Percentiles rank a stretch among this genome's conserved stretches.
Conservation (phyloP, 2,113 vertebrate species). For the Abramis brama region DNA sequence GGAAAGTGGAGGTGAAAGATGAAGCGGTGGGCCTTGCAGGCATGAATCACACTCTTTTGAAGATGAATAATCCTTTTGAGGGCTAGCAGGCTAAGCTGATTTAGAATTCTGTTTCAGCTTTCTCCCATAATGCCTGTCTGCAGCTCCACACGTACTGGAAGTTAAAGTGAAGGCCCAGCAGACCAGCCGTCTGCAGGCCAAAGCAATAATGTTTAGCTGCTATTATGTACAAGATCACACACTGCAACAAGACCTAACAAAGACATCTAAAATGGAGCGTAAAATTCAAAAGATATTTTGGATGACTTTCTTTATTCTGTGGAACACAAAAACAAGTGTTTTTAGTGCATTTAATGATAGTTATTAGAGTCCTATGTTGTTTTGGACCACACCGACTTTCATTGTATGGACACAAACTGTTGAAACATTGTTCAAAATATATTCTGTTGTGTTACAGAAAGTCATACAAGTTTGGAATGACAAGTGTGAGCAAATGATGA, state of each 20-base stretch:
- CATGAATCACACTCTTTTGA: slow-evolving; percentile 89
- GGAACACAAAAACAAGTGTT: too few relatives aligned
- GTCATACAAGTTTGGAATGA: too few relatives aligned
- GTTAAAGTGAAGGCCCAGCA: slow-evolving; percentile 72
- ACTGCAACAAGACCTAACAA: not conserved
- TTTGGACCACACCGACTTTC: too few relatives aligned
- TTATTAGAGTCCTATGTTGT: too few relatives aligned
- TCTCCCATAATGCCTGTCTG: slow-evolving; percentile 86
- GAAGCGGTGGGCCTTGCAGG: slow-evolving; percentile 84
- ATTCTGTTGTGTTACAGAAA: too few relatives aligned
- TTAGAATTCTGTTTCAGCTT: slow-evolving; percentile 92
- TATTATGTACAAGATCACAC: slow-evolving; percentile 13
- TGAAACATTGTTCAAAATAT: too few relatives aligned
- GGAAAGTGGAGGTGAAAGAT: slow-evolving; percentile 88
- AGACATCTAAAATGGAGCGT: not conserved
- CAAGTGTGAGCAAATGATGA: too few relatives aligned
- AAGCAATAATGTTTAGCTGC: not conserved
- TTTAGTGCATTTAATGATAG: too few relatives aligned
- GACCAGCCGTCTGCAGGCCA: slow-evolving; percentile 78
- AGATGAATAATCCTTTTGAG: slow-evolving; percentile 93
- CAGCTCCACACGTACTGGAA: slow-evolving; percentile 87
- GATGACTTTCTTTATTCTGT: too few relatives aligned
- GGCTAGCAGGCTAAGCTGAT: slow-evolving; percentile 90
- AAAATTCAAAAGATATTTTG: too few relatives aligned
- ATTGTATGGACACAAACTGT: too few relatives aligned